A percentile compares a stretch with the other conserved stretches of the same genome.
Conservation (phyloP, 2,113 vertebrate genomes). For the Dolichotis patagonum region DNA sequence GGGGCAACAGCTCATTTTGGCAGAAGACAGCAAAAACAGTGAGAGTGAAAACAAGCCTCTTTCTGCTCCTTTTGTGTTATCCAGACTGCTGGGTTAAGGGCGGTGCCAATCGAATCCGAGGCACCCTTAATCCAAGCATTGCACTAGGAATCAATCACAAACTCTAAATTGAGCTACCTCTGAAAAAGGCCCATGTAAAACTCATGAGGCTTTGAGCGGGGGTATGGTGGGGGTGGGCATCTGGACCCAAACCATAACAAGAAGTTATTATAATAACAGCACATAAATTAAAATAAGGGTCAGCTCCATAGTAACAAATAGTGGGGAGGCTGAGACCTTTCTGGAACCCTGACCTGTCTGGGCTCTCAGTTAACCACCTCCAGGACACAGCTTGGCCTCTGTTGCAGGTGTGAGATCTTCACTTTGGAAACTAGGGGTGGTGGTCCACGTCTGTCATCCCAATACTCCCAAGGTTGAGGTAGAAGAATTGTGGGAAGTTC, state of each 20-base stretch:
- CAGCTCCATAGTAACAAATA: not conserved
- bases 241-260: not conserved
- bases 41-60: not conserved
- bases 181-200: not conserved
- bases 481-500: no score
- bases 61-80: not conserved
- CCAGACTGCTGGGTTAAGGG: not conserved
- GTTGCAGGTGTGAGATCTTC: no score
- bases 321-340: not conserved
- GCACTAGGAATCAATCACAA: not conserved
- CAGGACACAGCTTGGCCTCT: no score
- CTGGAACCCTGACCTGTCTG: not conserved
- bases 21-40: not conserved
- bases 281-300: not conserved
- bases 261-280: not conserved
- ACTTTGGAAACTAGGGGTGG: no score
- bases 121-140: not conserved
- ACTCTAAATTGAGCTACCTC: not conserved
- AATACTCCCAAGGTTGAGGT: no score
- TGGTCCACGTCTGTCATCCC: no score
- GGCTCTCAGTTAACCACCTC: no score
- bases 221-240: not conserved
- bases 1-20: not conserved
- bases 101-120: not conserved
- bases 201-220: not conserved